These are phyloP conservation scores for Periophthalmus magnuspinnatus DNA, from an alignment of 2,797 vertebrate species.

Conservation along the genomic window DNA sequence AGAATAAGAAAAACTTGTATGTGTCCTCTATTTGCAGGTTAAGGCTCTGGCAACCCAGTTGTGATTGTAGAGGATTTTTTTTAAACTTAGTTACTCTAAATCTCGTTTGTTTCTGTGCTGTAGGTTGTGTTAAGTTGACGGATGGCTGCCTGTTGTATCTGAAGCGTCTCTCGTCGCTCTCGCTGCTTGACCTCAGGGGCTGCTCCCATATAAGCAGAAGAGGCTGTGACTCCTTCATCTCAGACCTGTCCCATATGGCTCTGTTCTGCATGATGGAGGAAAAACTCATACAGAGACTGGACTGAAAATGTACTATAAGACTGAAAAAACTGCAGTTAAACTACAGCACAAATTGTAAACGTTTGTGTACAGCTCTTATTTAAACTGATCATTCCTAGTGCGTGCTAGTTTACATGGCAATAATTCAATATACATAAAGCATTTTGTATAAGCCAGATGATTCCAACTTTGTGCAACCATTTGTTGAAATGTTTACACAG, in stretches of 20 bases:
- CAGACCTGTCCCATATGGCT: slow-evolving; percentile 91
- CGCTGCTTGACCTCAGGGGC: slow-evolving; percentile 90
- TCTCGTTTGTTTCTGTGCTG: not conserved
- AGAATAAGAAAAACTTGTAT: no score
- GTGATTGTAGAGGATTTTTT: no score
- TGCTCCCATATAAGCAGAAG: slow-evolving; percentile 88
- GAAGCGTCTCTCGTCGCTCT: slow-evolving; percentile 87
- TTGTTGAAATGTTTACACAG: no score
- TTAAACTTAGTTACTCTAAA: no score
- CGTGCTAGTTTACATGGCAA: no score
- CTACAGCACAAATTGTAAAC: no score
- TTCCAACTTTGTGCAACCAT: no score
- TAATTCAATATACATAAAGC: no score
- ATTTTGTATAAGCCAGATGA: no score
- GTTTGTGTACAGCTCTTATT: not conserved
- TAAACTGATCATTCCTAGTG: not conserved
- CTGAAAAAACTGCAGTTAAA: not conserved
- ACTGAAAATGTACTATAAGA: slow-evolving; percentile 35
- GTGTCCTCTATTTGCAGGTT: no score
- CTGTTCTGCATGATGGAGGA: slow-evolving; percentile 96
- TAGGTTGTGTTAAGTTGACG: slow-evolving; percentile 93
- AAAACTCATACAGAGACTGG: slow-evolving; percentile 94
- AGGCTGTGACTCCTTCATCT: slow-evolving; percentile 93
- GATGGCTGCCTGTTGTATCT: slow-evolving; percentile 90
- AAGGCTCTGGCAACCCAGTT: no score